A percentile compares a stretch with the other conserved stretches of the same genome.
Evolutionary conservation across 1,140 invertebrate genomes (phyloP).

Genomic region (Drosophila aff.): DNA sequence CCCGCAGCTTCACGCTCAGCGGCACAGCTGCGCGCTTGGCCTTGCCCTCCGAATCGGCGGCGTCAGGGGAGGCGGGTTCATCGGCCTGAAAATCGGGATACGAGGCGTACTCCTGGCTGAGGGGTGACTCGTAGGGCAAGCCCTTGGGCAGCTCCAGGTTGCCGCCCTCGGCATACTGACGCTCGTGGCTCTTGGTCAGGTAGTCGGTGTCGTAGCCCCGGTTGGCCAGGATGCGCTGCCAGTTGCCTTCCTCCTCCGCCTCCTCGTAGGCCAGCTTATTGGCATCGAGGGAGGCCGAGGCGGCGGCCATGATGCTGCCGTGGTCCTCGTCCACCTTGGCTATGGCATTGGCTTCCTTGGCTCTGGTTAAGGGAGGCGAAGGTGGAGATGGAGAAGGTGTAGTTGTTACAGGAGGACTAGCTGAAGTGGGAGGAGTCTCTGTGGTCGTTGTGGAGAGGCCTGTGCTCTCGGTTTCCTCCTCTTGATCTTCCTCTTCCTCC

Average conservation of each 20-base stretch:
- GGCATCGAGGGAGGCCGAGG: not conserved
- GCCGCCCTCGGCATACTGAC: conserved; percentile 37
- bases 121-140: conserved; percentile 8
- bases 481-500: not conserved
- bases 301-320: not conserved
- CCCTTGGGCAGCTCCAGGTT: conserved; percentile 37
- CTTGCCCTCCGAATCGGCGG: conserved; percentile 27
- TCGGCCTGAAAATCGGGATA: conserved; percentile 39
- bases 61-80: conserved; percentile 2
- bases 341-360: conserved; percentile 6
- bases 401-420: not conserved
- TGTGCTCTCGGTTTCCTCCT: not conserved
- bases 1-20: conserved; percentile 27
- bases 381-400: not conserved
- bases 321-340: conserved; percentile 3
- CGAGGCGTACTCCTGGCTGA: conserved; percentile 33
- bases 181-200: conserved; percentile 40
- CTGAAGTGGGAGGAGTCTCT: not conserved
- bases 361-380: not conserved
- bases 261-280: conserved; percentile 12
- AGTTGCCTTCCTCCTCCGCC: conserved; percentile 24
- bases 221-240: conserved; percentile 63
- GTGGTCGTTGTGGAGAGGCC: conserved; percentile 5
- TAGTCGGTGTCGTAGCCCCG: conserved; percentile 71
- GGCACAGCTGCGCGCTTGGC: conserved; percentile 25